phyloP scores from a whole-genome alignment of 2,113 vertebrate species.

The Halcyon malimbica region DNA sequence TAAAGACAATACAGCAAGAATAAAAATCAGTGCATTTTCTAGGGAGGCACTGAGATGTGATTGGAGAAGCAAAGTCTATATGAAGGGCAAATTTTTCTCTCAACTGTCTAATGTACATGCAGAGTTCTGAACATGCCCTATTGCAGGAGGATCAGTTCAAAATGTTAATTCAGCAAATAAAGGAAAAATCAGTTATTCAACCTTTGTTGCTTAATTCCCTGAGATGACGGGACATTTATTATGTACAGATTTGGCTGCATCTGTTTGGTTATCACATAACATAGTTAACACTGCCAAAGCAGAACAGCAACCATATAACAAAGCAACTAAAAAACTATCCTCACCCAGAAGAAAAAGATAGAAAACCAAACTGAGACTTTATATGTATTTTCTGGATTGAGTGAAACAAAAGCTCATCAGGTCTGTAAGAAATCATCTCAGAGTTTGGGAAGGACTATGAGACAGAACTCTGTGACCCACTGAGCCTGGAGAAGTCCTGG shows the following conservation, averaged over 20 bases:
- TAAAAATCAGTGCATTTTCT: conserved; percentile 37
- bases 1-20: conserved; percentile 1
- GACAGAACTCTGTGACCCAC: background rate
- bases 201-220: background rate
- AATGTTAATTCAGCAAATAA: conserved; percentile 9
- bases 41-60: background rate
- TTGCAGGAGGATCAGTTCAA: background rate
- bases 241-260: background rate
- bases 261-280: conserved; percentile 7
- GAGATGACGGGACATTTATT: background rate
- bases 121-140: background rate
- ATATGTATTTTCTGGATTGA: background rate
- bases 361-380: background rate
- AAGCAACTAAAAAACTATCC: background rate
- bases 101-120: background rate
- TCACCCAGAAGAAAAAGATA: background rate
- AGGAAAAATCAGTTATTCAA: background rate
- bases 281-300: background rate
- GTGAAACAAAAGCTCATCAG: background rate
- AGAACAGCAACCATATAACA: background rate
- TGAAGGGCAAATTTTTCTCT: background rate
- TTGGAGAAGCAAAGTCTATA: background rate
- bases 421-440: background rate
- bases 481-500: background rate
- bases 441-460: background rate